These are phyloP conservation scores for Lampropteryx suffumata DNA, from an alignment of 2,888 invertebrate species.

Conservation along the genomic window DNA sequence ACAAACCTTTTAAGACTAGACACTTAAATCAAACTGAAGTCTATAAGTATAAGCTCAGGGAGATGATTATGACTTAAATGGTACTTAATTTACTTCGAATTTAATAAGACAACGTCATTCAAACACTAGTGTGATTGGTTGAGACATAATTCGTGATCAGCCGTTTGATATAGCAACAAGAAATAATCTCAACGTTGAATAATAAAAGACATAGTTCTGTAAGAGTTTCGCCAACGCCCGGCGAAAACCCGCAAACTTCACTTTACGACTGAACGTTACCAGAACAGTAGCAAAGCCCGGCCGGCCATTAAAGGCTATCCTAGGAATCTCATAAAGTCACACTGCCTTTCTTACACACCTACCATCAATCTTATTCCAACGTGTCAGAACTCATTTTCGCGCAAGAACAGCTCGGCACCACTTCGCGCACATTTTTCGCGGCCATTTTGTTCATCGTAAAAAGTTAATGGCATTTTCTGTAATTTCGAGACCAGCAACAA, in stretches of 20 bases:
- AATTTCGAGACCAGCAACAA: constrained; percentile 72
- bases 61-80: no score
- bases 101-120: no score
- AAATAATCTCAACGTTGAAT: constrained; percentile 3
- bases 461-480: constrained; percentile 69
- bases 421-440: constrained; percentile 52
- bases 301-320: constrained; percentile 73
- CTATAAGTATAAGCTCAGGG: no score
- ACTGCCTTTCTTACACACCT: constrained; percentile 35
- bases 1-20: no score
- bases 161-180: no score
- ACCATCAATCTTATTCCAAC: constrained; percentile 40
- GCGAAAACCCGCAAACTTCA: constrained; percentile 53
- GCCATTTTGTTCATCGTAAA: constrained; percentile 78
- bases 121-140: no score
- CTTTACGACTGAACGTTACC: constrained; percentile 70
- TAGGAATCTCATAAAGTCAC: constrained; percentile 64
- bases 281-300: constrained; percentile 60
- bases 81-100: no score
- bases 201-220: constrained; percentile 30
- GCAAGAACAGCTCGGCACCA: constrained; percentile 31
- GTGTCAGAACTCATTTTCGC: constrained; percentile 45
- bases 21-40: no score
- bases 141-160: no score
- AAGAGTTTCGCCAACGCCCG: constrained; percentile 20